Conservation (phyloP, 23 tunicate genomes). For the Trididemnum nubilum region DNA sequence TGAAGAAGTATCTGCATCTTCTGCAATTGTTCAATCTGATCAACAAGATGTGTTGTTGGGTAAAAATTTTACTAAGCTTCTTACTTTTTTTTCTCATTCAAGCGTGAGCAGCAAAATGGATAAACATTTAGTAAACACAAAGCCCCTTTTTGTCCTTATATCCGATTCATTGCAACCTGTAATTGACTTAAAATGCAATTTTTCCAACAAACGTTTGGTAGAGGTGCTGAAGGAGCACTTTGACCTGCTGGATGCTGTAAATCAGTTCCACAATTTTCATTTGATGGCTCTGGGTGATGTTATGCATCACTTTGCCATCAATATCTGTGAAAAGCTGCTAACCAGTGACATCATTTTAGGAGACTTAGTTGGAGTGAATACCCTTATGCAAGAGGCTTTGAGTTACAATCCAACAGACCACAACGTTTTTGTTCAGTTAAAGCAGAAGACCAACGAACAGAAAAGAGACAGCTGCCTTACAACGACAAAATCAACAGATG, state of each 20-base stretch:
- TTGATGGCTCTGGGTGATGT: slow-evolving; percentile 91
- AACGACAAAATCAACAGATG: neutral
- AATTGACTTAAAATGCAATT: slow-evolving; percentile 16
- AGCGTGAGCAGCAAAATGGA: neutral
- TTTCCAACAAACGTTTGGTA: slow-evolving; percentile 4
- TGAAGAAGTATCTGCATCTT: neutral
- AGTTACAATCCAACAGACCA: slow-evolving; percentile 6
- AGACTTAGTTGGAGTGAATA: slow-evolving; percentile 56
- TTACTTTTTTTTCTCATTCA: neutral
- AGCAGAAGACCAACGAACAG: neutral
- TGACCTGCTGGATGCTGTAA: slow-evolving; percentile 22
- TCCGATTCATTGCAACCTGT: neutral
- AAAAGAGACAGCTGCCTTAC: neutral
- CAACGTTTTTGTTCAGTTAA: slow-evolving; percentile 34
- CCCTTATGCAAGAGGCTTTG: slow-evolving; percentile 66
- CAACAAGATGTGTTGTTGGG: neutral
- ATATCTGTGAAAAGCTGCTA: slow-evolving; percentile 33
- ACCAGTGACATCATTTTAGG: neutral
- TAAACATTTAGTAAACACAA: neutral
- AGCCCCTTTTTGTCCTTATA: neutral
- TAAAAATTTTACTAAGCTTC: neutral
- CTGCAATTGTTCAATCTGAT: neutral
- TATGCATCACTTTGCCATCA: slow-evolving; percentile 48
- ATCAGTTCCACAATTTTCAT: slow-evolving; percentile 72
- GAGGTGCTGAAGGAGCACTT: slow-evolving; percentile 20